phyloP scores from a whole-genome alignment of 2,888 invertebrate species.

The Parascotia fuliginaria region DNA sequence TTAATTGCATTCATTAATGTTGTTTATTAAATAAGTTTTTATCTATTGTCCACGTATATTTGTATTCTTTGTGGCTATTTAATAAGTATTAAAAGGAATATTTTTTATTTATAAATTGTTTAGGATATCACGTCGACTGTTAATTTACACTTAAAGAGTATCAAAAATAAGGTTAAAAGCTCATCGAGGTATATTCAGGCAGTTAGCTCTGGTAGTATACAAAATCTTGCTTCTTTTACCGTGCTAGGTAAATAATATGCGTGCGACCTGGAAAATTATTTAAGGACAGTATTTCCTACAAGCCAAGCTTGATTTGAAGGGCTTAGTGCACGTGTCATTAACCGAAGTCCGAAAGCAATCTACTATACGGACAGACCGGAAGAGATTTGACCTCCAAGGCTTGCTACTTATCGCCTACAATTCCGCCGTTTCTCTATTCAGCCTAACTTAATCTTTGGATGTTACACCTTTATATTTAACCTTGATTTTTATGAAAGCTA shows the following conservation, averaged over 20 bases:
- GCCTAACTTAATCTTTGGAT: conserved; percentile 31
- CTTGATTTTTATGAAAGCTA: too few relatives aligned
- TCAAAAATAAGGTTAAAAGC: too few relatives aligned
- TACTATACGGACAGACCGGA: conserved; percentile 51
- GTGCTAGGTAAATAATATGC: conserved; percentile 2
- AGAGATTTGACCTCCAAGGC: conserved; percentile 54
- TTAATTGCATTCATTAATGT: conserved; percentile 40
- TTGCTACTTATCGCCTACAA: conserved; percentile 51
- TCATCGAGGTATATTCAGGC: too few relatives aligned
- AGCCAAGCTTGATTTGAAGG: conserved; percentile 38
- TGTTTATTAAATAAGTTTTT: conserved; percentile 29
- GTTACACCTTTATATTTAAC: background rate
- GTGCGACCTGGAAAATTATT: conserved; percentile 14
- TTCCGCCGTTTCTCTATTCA: conserved; percentile 7
- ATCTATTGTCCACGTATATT: conserved; percentile 20
- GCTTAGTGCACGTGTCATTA: conserved; percentile 40
- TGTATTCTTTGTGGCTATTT: conserved; percentile 8
- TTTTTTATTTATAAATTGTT: background rate
- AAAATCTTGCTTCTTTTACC: background rate
- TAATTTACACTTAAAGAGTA: background rate
- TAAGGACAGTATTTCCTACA: conserved; percentile 30
- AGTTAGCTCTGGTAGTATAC: too few relatives aligned
- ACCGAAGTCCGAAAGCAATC: conserved; percentile 35
- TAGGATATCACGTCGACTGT: background rate
- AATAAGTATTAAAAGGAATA: background rate